Base-by-base conservation (phyloP, 1,140 invertebrate genomes). In the Penaeus indicus region DNA sequence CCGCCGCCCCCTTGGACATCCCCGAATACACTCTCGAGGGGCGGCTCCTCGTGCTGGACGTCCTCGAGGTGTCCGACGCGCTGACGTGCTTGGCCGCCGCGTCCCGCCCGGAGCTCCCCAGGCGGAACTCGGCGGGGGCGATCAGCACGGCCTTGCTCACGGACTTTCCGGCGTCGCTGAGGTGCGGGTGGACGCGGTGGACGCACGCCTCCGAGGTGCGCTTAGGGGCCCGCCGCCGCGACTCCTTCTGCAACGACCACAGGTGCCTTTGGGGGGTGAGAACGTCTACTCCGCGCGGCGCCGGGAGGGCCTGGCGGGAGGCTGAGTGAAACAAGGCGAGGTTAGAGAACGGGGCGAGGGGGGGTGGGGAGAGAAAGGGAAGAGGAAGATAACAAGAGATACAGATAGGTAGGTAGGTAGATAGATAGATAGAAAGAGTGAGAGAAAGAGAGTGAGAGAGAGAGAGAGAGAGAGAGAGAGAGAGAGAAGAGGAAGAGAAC, bases 141-240 rank as follows among this genome's bases (percentile, higher is more conserved):
- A 72, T 81, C 21, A 86, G 38, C 61, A 81, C 78, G 1, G 78
- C 77, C 62, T 86, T 86, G 61, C 78, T 81, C 4, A 32, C 77
- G 10, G 77, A 67, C 78, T 81, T 86, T 0, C 77, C 85, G 19
- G 85, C 77, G 42, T 86, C 85, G 0, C 62, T 69, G 21, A 81
- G 72, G 25, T 22, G 69, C 4, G 86, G 86, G 27, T 84, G 80
- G 54, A 84, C 61, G 47, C 32, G 81, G 10, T 81, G 32, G 3
- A 79, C 67, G 3, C 60, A 62, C 19, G 25, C 25, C 47, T 88
- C 86, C 61, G 77, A 84, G 25, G 16, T 79, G 16, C 38, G 38
- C 38, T 42, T 42, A 42, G 38, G 1, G 38, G 38, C 38, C 38
- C 38, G 72, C 2, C 60, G 84, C 18, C 38, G 8, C 16, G 83